Evolutionary conservation across 1,140 invertebrate genomes (phyloP), one percentile per base, ranked within the genome.

Genomic region (Nymphalis io): DNA sequence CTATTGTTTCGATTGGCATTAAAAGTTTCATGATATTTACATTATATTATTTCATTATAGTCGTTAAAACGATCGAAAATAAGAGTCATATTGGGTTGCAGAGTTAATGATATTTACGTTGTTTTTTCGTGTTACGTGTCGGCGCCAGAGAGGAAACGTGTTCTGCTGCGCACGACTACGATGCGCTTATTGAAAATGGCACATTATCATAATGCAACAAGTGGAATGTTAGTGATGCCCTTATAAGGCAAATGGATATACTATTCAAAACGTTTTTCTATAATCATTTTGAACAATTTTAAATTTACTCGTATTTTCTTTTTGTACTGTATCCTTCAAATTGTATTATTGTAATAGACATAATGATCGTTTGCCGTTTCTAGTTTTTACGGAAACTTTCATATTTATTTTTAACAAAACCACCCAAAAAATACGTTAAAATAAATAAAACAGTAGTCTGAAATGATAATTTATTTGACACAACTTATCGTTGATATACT

Each of bases 131-230:
- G 10, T 48, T 18, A n/a, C 53, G 15, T 15, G 39, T 33, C 70
- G 80, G 82, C 84, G 85, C 79, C 80, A 81, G 71, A 62, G 77
- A 80, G 70, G 78, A 76, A 78, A 81, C 81, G 78, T 79, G 78
- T 75, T 74, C 71, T 60, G 66, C 70, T 70, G 70, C 62, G 70
- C 80, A 82, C 78, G 79, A 78, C 71, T 60, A 69, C 72, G 78
- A 82, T 82, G 79, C 76, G 78, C 80, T 78, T 75, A 79, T 80
- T 81, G 76, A 80, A 85, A 87, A 89, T 89, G 81, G 82, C 81
- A 80, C 77, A 89, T 89, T 89, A 89, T 85, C 80, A 85, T 87
- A 85, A 89, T 85, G 81, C 78, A 83, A 82, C 75, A 76, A 67
- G 70, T 72, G 82, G 80, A 86, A 87, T 85, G 76, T 76, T 82